phyloP scores from a whole-genome alignment of 2,888 invertebrate genomes.

The Ariolimax columbianus region DNA sequence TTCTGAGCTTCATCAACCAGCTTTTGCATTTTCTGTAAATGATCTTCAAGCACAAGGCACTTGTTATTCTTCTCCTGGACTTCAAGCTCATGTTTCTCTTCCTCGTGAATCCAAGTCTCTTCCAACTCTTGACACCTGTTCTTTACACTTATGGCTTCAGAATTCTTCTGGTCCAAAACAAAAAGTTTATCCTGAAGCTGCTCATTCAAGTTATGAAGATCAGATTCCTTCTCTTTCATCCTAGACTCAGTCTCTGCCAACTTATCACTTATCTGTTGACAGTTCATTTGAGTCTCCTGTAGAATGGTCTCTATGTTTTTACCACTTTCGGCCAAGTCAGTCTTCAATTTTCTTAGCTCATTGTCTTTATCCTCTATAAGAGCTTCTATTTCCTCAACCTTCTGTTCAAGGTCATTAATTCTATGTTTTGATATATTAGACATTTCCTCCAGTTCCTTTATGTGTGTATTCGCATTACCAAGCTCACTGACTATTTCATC shows the following conservation, averaged over 20 bases:
- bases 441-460: constrained; percentile 66
- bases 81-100: constrained; percentile 40
- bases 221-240: constrained; percentile 37
- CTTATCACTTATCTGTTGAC: constrained; percentile 37
- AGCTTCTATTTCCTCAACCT: constrained; percentile 53
- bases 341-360: constrained; percentile 43
- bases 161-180: constrained; percentile 13
- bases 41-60: background rate
- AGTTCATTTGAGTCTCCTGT: constrained; percentile 7
- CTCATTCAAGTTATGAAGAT: background rate
- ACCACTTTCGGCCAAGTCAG: constrained; percentile 38
- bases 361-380: constrained; percentile 54
- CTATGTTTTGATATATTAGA: constrained; percentile 59
- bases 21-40: constrained; percentile 40
- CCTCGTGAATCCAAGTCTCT: background rate
- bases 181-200: constrained; percentile 19
- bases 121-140: constrained; percentile 3
- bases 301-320: constrained; percentile 18
- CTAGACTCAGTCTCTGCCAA: constrained; percentile 36
- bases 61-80: constrained; percentile 37
- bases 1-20: constrained; percentile 40
- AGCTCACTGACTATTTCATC: constrained; percentile 65
- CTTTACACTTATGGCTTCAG: background rate
- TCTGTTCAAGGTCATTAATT: constrained; percentile 64
- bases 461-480: constrained; percentile 66